Conservation (phyloP, 1,140 invertebrate genomes). For the Chionoecetes opilio region DNA sequence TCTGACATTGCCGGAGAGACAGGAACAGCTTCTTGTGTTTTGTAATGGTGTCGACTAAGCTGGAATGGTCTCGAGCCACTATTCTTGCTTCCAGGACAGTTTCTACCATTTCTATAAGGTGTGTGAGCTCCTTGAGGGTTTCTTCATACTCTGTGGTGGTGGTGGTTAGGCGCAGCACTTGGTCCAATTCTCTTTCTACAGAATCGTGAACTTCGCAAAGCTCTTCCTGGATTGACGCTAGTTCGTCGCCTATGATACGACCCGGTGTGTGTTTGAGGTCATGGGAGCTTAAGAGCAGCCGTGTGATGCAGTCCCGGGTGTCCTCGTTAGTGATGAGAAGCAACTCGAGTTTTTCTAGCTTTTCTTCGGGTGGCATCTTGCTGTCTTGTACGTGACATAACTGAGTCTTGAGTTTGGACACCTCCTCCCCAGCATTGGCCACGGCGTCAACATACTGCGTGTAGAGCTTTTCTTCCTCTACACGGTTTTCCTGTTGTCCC, state of each 20-base stretch:
- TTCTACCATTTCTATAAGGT: constrained; percentile 92
- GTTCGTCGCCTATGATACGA: constrained; percentile 65
- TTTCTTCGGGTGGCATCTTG: constrained; percentile 74
- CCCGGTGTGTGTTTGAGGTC: constrained; percentile 45
- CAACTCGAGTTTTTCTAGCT: constrained; percentile 70
- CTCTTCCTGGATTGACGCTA: constrained; percentile 75
- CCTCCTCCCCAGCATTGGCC: constrained; percentile 73
- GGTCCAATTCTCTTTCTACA: constrained; percentile 89
- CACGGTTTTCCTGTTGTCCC: constrained; percentile 56
- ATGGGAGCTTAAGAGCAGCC: constrained; percentile 62
- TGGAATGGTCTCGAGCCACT: constrained; percentile 89
- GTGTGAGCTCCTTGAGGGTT: constrained; percentile 92
- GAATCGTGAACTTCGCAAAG: constrained; percentile 77
- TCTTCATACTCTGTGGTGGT: constrained; percentile 93
- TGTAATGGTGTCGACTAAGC: constrained; percentile 93
- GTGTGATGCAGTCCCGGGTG: constrained; percentile 70
- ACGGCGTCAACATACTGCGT: constrained; percentile 70
- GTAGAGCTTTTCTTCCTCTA: constrained; percentile 61
- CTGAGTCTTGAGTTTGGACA: constrained; percentile 75
- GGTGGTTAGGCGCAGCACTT: constrained; percentile 88
- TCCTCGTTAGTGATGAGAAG: constrained; percentile 77
- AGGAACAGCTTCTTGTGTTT: constrained; percentile 95
- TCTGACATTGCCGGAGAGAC: constrained; percentile 92
- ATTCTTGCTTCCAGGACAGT: constrained; percentile 90
- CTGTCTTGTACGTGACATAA: constrained; percentile 74